phyloP scores from a whole-genome alignment of 2,888 invertebrate species.

The Rhogogaster chlorosoma region DNA sequence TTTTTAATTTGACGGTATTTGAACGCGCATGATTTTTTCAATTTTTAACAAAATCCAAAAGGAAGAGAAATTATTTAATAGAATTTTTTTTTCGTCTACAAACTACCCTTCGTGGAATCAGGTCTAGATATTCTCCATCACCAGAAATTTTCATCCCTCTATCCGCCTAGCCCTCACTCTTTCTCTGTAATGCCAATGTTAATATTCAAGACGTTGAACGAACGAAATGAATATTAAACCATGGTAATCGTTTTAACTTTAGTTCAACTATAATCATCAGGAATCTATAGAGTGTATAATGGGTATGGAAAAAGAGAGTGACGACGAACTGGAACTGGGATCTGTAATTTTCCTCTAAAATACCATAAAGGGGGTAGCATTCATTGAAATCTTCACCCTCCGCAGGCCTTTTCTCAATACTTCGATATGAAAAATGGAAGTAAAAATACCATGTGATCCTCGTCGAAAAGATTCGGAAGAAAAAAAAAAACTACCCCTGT shows the following conservation, averaged over 20 bases:
- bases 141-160: not conserved
- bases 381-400: not conserved
- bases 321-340: not conserved
- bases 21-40: not conserved
- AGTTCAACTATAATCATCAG: conserved; percentile 55
- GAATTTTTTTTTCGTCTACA: not conserved
- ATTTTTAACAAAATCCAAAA: not conserved
- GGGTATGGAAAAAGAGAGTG: not conserved
- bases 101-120: not conserved
- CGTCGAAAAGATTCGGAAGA: not conserved
- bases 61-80: too few species aligned
- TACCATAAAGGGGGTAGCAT: not conserved
- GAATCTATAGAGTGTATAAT: not conserved
- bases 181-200: conserved; percentile 66
- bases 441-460: not conserved
- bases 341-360: conserved; percentile 16
- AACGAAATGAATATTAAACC: conserved; percentile 75
- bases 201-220: conserved; percentile 73
- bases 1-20: not conserved
- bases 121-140: not conserved
- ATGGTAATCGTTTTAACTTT: conserved; percentile 74
- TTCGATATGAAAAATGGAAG: not conserved
- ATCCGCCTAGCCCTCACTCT: conserved; percentile 33
- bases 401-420: conserved; percentile 61
- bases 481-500: not conserved